Evolutionary conservation across 2,797 vertebrate species (phyloP), one percentile per base, ranked within the genome.

Genomic region (Sebastes aleutianus): DNA sequence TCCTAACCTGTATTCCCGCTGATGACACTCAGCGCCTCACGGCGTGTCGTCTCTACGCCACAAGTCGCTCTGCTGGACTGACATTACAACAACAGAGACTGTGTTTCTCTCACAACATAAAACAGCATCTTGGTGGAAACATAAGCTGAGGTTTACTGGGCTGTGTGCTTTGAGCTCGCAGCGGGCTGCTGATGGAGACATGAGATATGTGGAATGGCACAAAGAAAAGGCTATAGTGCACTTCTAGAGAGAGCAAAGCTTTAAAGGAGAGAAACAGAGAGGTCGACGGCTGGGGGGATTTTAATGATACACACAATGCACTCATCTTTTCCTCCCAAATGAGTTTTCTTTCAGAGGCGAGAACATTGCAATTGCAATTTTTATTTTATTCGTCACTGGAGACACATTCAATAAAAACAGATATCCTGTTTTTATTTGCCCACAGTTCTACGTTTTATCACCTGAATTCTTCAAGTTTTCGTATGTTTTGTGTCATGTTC

Each of bases 121-220:
- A 83, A 76, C 32, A 69, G 71, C 3, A 3, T 36, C 27, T 67
- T 50, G 27, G 56, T 50, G 57, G 22, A 63, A 58, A 64, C 66
- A 66, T 32, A 71, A 83, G 32, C 26, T 53, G 50, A 56, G 9
- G 34, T 79, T 74, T 77, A 31, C 36, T 36, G 65, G n/a, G 34
- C n/a, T 59, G 59, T 59, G 10, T n/a, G 56, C 47, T 70, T 56
- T 80, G 70, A 80, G 80, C 81, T 82, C 8, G 0, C 66, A 54
- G 56, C 24, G 1, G 61, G 70, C 43, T 31, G 26, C 72, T 76
- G 72, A 85, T 78, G 4, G 58, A 86, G 79, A 78, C 22, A 43
- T 63, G 50, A 83, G 83, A 87, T 82, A 82, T 71, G 14, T 69
- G 68, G 68, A 77, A 61, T 29, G 3, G 14, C 57, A 57, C 36